These are phyloP conservation scores for Hyalella azteca DNA, from an alignment of 2,888 invertebrate genomes.

Conservation along the genomic window DNA sequence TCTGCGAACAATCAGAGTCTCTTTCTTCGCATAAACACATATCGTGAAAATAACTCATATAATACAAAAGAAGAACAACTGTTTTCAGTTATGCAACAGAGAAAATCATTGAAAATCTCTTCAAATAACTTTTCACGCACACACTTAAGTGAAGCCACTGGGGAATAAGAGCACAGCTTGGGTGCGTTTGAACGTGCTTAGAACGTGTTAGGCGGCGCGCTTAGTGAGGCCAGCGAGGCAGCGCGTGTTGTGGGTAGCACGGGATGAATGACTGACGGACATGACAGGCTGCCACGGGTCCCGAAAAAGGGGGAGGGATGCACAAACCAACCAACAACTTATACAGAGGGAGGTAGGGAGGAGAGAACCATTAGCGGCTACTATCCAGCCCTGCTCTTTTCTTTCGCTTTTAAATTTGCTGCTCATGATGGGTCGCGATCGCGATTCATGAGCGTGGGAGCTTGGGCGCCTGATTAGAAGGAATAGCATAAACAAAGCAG, in stretches of 20 bases:
- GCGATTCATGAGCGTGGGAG: conserved; percentile 2
- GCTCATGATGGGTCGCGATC: not conserved
- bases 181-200: conserved; percentile 33
- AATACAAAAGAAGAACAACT: no score
- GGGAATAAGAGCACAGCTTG: no score
- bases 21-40: no score
- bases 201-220: not conserved
- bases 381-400: conserved; percentile 19
- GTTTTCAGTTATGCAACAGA: no score
- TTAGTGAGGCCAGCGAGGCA: not conserved
- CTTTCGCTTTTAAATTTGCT: not conserved
- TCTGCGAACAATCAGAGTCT: no score
- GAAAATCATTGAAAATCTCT: no score
- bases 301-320: conserved; percentile 19
- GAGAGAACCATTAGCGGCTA: conserved; percentile 19
- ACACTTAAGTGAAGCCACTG: no score
- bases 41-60: no score
- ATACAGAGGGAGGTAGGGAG: conserved; percentile 21
- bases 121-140: no score
- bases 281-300: conserved; percentile 10
- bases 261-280: conserved; percentile 1
- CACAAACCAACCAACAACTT: not conserved
- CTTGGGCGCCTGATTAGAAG: not conserved
- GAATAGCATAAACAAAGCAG: not conserved
- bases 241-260: conserved; percentile 4